Evolutionary conservation across 2,113 vertebrate species (phyloP).

Genomic region (Kryptolebias marmoratus): DNA sequence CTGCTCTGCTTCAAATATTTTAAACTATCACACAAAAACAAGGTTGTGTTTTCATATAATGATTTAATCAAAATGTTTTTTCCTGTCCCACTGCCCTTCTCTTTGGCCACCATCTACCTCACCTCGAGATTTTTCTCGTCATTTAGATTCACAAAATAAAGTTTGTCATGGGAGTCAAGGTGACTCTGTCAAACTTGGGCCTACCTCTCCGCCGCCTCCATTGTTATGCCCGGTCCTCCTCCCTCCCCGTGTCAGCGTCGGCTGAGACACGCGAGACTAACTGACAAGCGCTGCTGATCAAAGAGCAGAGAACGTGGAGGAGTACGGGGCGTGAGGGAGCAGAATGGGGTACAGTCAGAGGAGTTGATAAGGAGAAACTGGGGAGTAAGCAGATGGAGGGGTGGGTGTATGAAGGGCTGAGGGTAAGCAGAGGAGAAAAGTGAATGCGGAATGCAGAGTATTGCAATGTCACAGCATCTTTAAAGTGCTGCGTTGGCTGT

Average conservation of each 20-base stretch:
- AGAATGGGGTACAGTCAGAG: not conserved
- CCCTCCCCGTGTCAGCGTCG: slow-evolving; percentile 65
- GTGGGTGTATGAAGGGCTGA: slow-evolving; percentile 17
- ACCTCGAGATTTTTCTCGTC: slow-evolving; percentile 32
- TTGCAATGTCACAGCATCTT: slow-evolving; percentile 56
- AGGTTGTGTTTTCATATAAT: no score
- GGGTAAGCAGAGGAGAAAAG: slow-evolving; percentile 34
- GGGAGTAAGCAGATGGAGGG: not conserved
- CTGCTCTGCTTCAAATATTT: no score
- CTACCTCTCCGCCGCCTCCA: slow-evolving; percentile 48
- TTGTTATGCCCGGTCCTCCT: slow-evolving; percentile 50
- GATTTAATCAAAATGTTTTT: not conserved
- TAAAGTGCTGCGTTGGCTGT: slow-evolving; percentile 60
- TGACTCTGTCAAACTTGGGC: slow-evolving; percentile 61
- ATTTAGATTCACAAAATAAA: slow-evolving; percentile 63
- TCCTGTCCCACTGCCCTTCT: no score
- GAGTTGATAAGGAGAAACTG: slow-evolving; percentile 3
- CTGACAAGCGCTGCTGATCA: slow-evolving; percentile 64
- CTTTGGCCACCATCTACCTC: slow-evolving; percentile 5
- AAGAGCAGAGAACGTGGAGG: slow-evolving; percentile 17
- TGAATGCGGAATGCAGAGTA: slow-evolving; percentile 14
- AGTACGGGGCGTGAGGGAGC: not conserved
- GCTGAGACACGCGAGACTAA: slow-evolving; percentile 47
- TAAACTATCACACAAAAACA: no score
- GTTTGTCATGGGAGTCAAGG: slow-evolving; percentile 66